Percentiles rank a stretch among this genome's conserved stretches.
phyloP scores from a whole-genome alignment of 1,140 invertebrate species.

The Neodiprion virginianus region DNA sequence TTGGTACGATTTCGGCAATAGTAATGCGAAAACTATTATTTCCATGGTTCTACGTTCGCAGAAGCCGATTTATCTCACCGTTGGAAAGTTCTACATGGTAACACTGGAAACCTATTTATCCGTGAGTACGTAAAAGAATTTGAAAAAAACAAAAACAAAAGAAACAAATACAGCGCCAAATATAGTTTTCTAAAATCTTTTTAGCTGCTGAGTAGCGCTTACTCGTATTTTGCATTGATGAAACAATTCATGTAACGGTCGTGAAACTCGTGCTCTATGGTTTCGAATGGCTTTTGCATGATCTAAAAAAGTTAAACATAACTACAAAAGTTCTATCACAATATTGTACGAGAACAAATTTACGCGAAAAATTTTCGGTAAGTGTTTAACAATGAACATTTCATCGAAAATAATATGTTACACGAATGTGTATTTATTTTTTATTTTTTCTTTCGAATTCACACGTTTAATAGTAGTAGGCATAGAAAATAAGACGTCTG shows the following conservation, averaged over 20 bases:
- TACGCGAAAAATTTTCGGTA: background rate
- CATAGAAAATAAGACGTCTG: background rate
- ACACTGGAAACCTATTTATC: background rate
- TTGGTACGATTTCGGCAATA: background rate
- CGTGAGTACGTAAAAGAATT: background rate
- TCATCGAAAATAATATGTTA: too few relatives aligned
- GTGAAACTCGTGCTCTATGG: too few relatives aligned
- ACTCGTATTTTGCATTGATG: background rate
- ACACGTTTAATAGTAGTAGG: background rate
- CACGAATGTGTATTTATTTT: too few relatives aligned
- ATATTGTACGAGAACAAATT: background rate
- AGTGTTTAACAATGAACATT: too few relatives aligned
- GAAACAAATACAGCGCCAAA: too few relatives aligned
- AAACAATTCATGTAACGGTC: background rate
- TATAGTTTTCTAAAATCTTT: background rate
- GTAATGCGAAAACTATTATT: background rate
- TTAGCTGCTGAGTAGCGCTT: background rate
- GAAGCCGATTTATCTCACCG: constrained; percentile 1
- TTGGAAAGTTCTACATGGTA: background rate
- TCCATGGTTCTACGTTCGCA: background rate
- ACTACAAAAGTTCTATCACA: background rate
- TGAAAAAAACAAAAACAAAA: too few relatives aligned
- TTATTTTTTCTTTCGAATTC: too few relatives aligned
- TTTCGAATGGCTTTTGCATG: too few relatives aligned
- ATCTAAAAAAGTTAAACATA: too few relatives aligned